Percentiles rank a stretch among this genome's conserved stretches.
Conservation (phyloP, 2,113 vertebrate genomes). For the Leptobrachium leishanense region DNA sequence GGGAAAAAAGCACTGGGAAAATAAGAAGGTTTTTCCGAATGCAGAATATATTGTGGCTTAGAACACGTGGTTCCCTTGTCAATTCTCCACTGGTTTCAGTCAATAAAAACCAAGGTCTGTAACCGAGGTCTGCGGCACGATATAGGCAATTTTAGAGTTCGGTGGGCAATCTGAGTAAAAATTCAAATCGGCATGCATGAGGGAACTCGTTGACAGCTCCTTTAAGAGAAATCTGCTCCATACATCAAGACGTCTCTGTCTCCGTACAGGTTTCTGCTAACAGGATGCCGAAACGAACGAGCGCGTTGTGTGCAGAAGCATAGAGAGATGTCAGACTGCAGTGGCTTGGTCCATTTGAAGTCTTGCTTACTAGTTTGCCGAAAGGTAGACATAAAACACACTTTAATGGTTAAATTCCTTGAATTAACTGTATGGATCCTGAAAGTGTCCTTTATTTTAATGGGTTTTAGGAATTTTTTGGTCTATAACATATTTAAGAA, state of each 20-base stretch:
- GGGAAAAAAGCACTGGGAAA: too few species aligned
- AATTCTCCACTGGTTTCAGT: too few species aligned
- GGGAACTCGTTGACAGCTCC: neutral
- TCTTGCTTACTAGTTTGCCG: neutral
- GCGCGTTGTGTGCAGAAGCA: neutral
- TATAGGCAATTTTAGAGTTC: too few species aligned
- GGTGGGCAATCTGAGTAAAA: too few species aligned
- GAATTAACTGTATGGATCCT: neutral
- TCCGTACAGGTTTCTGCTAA: neutral
- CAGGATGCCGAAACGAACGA: neutral
- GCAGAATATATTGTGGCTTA: too few species aligned
- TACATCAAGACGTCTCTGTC: neutral
- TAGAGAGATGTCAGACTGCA: too few species aligned
- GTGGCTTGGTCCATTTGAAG: too few species aligned
- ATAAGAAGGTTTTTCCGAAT: too few species aligned
- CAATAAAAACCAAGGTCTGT: too few species aligned
- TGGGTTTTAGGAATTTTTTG: neutral
- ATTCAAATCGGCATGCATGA: neutral
- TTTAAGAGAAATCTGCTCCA: neutral
- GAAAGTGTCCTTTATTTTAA: constrained; percentile 5
- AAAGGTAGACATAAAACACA: constrained; percentile 3
- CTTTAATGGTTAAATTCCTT: constrained; percentile 16
- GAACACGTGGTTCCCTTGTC: too few species aligned
- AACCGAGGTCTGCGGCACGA: too few species aligned
- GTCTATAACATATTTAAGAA: too few species aligned